Evolutionary conservation across 2,113 vertebrate species (phyloP).

Genomic region (Prochilodus magdalenae): DNA sequence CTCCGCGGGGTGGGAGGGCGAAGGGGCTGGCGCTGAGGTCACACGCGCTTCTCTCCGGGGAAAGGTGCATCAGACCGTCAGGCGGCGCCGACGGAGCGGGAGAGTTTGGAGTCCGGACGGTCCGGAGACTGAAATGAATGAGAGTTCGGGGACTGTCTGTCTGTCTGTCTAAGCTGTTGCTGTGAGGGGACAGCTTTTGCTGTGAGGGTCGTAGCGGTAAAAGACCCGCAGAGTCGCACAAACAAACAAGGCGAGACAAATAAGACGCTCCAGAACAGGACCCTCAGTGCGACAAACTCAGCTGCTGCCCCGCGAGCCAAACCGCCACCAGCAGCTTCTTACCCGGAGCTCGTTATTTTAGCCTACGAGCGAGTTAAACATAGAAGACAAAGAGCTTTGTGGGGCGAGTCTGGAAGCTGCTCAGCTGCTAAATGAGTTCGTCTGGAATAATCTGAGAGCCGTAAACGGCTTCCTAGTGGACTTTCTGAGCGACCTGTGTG

Average conservation of each 20-base stretch:
- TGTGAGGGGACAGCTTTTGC: too few relatives aligned
- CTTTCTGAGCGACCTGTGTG: too few relatives aligned
- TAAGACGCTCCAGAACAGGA: constrained; percentile 18
- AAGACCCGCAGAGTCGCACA: neutral
- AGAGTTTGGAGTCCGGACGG: neutral
- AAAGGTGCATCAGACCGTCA: neutral
- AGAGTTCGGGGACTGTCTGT: neutral
- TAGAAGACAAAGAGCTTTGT: too few relatives aligned
- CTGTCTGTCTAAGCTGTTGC: too few relatives aligned
- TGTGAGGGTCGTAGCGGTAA: neutral
- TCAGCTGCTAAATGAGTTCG: too few relatives aligned
- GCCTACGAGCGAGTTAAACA: too few relatives aligned
- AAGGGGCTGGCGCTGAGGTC: neutral
- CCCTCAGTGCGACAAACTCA: constrained; percentile 17
- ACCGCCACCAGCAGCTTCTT: too few relatives aligned
- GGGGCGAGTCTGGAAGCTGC: too few relatives aligned
- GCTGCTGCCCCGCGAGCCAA: neutral
- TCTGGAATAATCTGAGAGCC: too few relatives aligned
- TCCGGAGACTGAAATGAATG: neutral
- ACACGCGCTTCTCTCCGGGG: neutral
- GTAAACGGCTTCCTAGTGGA: too few relatives aligned
- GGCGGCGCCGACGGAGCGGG: neutral
- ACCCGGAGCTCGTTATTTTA: too few relatives aligned
- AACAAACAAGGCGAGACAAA: neutral
- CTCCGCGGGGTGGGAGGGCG: neutral